A percentile compares a stretch with the other conserved stretches of the same genome.
These are phyloP conservation scores for Ceratina australensis DNA, from an alignment of 1,140 invertebrate species.

Conservation along the genomic window DNA sequence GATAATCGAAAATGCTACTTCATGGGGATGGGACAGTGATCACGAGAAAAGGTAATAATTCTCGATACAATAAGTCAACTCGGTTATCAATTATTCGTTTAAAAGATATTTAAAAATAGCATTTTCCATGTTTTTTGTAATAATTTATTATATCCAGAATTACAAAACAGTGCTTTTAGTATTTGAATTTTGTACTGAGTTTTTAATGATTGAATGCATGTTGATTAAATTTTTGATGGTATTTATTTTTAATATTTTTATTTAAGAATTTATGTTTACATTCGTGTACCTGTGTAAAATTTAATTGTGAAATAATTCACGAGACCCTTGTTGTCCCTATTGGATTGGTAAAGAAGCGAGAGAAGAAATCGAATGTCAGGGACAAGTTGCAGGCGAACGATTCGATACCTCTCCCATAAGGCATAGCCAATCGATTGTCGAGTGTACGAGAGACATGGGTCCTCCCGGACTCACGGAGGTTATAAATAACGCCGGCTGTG, in stretches of 20 bases:
- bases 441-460: slow-evolving; percentile 16
- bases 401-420: slow-evolving; percentile 37
- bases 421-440: slow-evolving; percentile 38
- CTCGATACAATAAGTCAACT: no score
- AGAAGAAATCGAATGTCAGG: not conserved
- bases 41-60: not conserved
- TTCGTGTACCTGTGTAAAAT: no score
- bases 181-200: no score
- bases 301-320: slow-evolving; percentile 4
- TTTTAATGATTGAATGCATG: no score
- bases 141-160: no score
- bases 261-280: no score
- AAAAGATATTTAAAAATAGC: no score
- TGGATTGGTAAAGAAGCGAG: slow-evolving; percentile 5
- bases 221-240: no score
- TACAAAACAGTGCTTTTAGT: no score
- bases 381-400: slow-evolving; percentile 35
- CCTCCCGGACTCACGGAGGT: not conserved
- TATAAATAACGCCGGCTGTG: slow-evolving; percentile 47
- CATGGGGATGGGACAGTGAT: not conserved
- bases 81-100: no score
- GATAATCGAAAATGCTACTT: not conserved
- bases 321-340: not conserved
- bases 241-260: no score
- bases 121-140: no score